phyloP scores from a whole-genome alignment of 2,797 vertebrate genomes.

The Smutsia gigantea region DNA sequence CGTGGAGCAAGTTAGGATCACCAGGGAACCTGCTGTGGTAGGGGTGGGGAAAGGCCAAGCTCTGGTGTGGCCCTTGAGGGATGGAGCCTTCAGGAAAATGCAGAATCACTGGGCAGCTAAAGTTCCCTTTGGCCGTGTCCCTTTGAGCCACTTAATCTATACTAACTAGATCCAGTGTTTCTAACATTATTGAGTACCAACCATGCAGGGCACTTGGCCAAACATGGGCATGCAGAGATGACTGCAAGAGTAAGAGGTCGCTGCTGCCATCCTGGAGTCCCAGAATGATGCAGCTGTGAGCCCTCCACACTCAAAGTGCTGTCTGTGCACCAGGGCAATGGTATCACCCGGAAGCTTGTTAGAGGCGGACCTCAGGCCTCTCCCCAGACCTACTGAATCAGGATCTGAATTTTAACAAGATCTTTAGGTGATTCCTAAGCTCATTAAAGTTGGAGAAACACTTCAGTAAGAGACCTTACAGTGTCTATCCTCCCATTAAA shows the following conservation, averaged over 20 bases:
- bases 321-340: not conserved
- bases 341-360: not conserved
- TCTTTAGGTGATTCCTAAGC: not conserved
- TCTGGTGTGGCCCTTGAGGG: not conserved
- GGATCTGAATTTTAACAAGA: not conserved
- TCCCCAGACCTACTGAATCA: not conserved
- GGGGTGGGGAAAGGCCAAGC: not conserved
- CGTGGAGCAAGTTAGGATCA: not conserved
- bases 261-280: not conserved
- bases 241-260: not conserved
- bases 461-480: not conserved
- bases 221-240: rapidly evolving
- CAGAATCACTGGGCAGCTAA: not conserved
- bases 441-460: not conserved
- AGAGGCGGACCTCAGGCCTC: not conserved
- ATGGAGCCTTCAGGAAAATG: not conserved
- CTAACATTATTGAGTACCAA: not conserved
- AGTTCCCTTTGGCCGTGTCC: not conserved
- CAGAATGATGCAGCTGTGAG: not conserved
- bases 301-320: not conserved
- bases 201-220: not conserved
- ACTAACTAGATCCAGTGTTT: not conserved
- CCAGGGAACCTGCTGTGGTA: not conserved
- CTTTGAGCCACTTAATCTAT: not conserved
- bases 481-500: not conserved